Percentiles rank a stretch among this genome's conserved stretches.
Evolutionary conservation across 2,113 vertebrate genomes (phyloP).

Genomic region (Cervus canadensis): DNA sequence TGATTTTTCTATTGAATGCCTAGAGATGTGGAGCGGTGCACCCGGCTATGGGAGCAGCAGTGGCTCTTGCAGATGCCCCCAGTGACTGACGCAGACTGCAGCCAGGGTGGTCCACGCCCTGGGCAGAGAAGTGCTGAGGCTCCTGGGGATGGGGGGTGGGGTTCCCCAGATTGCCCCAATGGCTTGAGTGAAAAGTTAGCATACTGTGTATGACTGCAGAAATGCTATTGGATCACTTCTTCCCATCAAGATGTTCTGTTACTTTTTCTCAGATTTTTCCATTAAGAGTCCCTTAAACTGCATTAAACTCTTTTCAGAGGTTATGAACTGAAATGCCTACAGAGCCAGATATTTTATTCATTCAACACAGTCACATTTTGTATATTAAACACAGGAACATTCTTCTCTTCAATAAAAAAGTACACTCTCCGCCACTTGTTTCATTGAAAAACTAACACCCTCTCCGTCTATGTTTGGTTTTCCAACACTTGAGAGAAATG

Average conservation of each 20-base stretch:
- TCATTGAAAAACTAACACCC: neutral
- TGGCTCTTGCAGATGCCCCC: too few species aligned
- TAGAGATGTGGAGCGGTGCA: fast-evolving
- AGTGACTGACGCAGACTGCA: fast-evolving
- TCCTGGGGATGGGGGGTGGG: neutral
- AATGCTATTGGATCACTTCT: fast-evolving
- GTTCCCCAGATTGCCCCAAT: neutral
- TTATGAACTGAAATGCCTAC: neutral
- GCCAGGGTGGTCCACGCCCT: fast-evolving
- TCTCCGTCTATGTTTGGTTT: neutral
- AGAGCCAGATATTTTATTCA: neutral
- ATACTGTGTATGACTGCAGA: fast-evolving
- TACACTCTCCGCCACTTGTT: neutral
- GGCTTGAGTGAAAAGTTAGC: too few species aligned
- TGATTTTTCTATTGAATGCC: too few species aligned
- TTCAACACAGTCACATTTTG: neutral
- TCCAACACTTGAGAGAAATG: neutral
- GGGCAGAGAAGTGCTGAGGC: neutral
- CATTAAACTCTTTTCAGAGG: neutral
- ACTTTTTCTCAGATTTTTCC: neutral
- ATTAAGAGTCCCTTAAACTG: neutral
- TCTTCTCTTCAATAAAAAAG: neutral
- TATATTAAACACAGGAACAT: neutral
- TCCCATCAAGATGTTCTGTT: neutral
- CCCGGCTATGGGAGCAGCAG: neutral